phyloP scores from a whole-genome alignment of 2,797 vertebrate genomes.

The Sebastolobus altivelis region DNA sequence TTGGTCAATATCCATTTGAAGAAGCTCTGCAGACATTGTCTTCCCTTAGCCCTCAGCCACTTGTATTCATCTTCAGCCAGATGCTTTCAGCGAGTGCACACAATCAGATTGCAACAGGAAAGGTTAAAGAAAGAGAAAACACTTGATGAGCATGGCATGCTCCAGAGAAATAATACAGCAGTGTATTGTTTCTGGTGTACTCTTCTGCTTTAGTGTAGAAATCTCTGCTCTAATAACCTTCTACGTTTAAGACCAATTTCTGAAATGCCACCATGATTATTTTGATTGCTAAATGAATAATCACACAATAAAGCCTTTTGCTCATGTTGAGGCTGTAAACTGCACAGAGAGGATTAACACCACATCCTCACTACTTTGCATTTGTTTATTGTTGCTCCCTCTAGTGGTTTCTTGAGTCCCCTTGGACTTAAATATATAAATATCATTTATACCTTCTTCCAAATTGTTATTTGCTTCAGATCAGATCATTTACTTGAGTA shows the following conservation, averaged over 20 bases:
- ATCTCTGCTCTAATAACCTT: background rate
- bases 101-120: constrained; percentile 29
- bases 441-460: background rate
- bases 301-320: background rate
- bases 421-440: background rate
- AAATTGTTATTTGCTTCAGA: background rate
- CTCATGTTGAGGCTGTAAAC: background rate
- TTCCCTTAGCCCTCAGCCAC: constrained; percentile 55
- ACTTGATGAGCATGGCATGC: constrained; percentile 9
- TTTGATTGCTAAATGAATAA: background rate
- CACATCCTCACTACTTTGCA: constrained; percentile 19
- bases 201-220: background rate
- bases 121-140: constrained; percentile 21
- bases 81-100: constrained; percentile 31
- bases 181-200: background rate
- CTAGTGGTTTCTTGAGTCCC: constrained; percentile 32
- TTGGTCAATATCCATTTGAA: constrained; percentile 79
- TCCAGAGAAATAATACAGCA: constrained; percentile 11
- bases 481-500: background rate
- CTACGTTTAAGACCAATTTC: background rate
- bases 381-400: constrained; percentile 58
- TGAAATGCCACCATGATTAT: background rate
- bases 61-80: constrained; percentile 46
- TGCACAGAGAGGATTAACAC: constrained; percentile 1
- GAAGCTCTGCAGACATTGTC: constrained; percentile 62